Conservation (phyloP, 2,113 vertebrate genomes). For the Calidris pygmaea region DNA sequence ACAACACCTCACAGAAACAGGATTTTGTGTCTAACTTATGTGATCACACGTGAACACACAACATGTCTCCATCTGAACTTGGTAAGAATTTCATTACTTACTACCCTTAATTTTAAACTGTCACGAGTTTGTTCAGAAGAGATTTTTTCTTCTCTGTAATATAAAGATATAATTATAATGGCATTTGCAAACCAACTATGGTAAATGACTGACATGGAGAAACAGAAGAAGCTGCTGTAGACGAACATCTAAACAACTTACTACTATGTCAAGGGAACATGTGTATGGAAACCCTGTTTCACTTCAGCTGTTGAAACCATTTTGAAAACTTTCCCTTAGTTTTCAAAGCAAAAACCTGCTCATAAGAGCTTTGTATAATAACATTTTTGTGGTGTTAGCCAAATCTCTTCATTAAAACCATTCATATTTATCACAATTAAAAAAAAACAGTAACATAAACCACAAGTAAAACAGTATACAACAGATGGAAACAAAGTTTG, state of each 20-base stretch:
- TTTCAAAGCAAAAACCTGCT: neutral
- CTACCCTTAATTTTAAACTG: neutral
- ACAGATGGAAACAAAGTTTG: neutral
- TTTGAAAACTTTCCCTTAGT: neutral
- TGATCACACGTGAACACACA: neutral
- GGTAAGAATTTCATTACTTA: neutral
- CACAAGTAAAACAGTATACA: neutral
- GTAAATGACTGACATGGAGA: neutral
- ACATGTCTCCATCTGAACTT: neutral
- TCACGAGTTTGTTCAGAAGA: neutral
- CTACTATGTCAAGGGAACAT: neutral
- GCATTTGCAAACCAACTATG: neutral
- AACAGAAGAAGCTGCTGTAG: neutral
- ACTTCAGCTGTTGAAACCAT: neutral
- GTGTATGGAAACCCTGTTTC: neutral
- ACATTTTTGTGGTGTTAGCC: neutral
- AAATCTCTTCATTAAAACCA: neutral
- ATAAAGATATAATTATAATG: neutral
- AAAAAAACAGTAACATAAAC: neutral
- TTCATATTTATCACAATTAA: neutral
- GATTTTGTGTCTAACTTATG: neutral
- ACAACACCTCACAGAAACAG: neutral
- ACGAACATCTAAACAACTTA: neutral
- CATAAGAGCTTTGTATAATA: neutral
- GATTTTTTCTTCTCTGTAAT: neutral